A percentile compares a stretch with the other conserved stretches of the same genome.
Conservation (phyloP, 2,888 invertebrate genomes). For the Trichopria drosophilae region DNA sequence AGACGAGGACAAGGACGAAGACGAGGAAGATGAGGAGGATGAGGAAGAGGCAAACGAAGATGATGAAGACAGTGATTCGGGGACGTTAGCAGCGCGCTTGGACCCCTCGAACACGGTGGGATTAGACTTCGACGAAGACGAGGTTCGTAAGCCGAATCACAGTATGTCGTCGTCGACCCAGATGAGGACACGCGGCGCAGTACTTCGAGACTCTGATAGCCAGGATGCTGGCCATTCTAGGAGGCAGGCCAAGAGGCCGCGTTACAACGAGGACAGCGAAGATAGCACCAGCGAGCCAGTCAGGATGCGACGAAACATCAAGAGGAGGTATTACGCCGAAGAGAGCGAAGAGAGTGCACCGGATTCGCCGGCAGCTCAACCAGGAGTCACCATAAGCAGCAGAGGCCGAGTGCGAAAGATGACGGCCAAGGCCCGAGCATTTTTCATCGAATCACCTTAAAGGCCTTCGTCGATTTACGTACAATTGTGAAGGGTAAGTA, state of each 20-base stretch:
- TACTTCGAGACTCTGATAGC: constrained; percentile 38
- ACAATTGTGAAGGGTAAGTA: too few relatives aligned
- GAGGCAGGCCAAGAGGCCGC: constrained; percentile 49
- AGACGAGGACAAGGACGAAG: constrained; percentile 29
- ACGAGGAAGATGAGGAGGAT: constrained; percentile 31
- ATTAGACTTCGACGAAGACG: constrained; percentile 39
- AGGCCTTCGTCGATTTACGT: constrained; percentile 42
- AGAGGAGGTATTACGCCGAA: constrained; percentile 55
- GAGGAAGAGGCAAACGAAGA: constrained; percentile 29
- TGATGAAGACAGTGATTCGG: background rate
- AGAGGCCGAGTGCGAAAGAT: constrained; percentile 83
- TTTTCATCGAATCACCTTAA: constrained; percentile 60
- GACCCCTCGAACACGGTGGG: too few relatives aligned
- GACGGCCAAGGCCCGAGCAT: constrained; percentile 76
- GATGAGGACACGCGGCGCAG: constrained; percentile 36
- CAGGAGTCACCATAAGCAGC: constrained; percentile 69
- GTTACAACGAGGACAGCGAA: constrained; percentile 53
- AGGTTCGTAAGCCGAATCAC: constrained; percentile 38
- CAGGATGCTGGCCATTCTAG: constrained; percentile 36
- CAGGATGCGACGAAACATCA: constrained; percentile 49
- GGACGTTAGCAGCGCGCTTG: too few relatives aligned
- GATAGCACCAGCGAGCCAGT: constrained; percentile 41
- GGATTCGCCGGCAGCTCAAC: constrained; percentile 37
- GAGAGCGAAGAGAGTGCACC: constrained; percentile 48
- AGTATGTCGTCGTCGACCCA: constrained; percentile 35